Evolutionary conservation across 1,140 invertebrate species (phyloP).

Genomic region (Dreissena polymorpha): DNA sequence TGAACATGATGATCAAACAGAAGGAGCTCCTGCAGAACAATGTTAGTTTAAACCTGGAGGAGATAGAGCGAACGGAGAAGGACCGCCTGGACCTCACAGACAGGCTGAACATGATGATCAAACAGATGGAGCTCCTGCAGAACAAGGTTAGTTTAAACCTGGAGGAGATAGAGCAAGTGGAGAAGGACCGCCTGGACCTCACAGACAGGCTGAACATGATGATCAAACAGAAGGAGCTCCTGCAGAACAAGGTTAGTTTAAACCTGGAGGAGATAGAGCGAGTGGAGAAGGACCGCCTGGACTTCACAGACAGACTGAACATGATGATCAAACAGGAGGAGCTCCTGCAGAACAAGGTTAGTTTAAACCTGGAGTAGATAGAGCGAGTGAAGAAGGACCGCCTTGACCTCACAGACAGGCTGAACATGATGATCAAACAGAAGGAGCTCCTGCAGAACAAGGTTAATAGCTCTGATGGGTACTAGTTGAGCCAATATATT

Average conservation of each 20-base stretch:
- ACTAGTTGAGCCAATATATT: too few relatives aligned
- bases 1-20: constrained; percentile 79
- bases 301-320: constrained; percentile 78
- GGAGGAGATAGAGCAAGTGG: constrained; percentile 79
- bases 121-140: constrained; percentile 75
- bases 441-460: constrained; percentile 69
- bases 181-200: constrained; percentile 80
- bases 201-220: constrained; percentile 79
- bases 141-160: constrained; percentile 69
- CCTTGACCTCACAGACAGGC: constrained; percentile 78
- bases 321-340: constrained; percentile 79
- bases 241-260: constrained; percentile 73
- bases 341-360: constrained; percentile 74
- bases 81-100: constrained; percentile 80
- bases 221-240: constrained; percentile 76
- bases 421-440: constrained; percentile 79
- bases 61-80: constrained; percentile 79
- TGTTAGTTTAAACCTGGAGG: constrained; percentile 77
- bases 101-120: constrained; percentile 79
- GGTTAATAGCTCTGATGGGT: too few relatives aligned
- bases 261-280: constrained; percentile 78
- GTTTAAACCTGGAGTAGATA: constrained; percentile 77
- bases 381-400: constrained; percentile 81
- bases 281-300: constrained; percentile 80
- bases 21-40: constrained; percentile 76